Percentiles rank a stretch among this genome's conserved stretches.
Conservation (phyloP, 2,888 invertebrate genomes). For the Drosophila phalerata region DNA sequence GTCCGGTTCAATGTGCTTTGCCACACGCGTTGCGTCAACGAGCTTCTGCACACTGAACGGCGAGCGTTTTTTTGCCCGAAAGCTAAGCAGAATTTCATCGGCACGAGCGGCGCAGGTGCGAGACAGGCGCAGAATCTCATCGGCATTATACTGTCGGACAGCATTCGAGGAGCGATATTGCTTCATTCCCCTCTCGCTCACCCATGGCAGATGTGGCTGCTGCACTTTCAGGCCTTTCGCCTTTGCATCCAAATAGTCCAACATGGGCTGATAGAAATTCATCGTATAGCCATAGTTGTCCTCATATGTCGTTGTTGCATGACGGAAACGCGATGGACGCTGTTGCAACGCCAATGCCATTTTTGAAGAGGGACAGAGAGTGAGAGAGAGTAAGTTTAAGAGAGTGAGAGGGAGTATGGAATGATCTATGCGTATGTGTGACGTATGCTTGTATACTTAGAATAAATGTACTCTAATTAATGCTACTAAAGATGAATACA, state of each 20-base stretch:
- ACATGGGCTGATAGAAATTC: constrained; percentile 95
- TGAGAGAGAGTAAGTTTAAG: neutral
- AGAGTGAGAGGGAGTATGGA: neutral
- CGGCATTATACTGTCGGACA: constrained; percentile 89
- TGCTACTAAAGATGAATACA: constrained; percentile 53
- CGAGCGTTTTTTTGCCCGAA: constrained; percentile 84
- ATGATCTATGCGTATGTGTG: constrained; percentile 19
- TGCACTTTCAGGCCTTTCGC: constrained; percentile 85
- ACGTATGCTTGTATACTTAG: constrained; percentile 32
- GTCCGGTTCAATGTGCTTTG: constrained; percentile 85
- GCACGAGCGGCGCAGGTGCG: constrained; percentile 90
- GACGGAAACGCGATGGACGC: constrained; percentile 82
- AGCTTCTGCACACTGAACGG: constrained; percentile 87
- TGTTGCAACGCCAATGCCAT: constrained; percentile 84
- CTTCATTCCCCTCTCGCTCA: constrained; percentile 89
- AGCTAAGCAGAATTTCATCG: constrained; percentile 87
- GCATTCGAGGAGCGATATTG: constrained; percentile 89
- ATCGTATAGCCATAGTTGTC: constrained; percentile 94
- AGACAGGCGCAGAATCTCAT: constrained; percentile 89
- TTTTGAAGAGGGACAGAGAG: constrained; percentile 46
- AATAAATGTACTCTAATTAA: constrained; percentile 67
- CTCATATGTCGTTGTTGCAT: constrained; percentile 89
- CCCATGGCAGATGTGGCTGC: constrained; percentile 90
- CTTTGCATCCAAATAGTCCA: constrained; percentile 92
- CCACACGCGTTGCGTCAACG: constrained; percentile 86